Evolutionary conservation across 2,888 invertebrate genomes (phyloP).

Genomic region (Pachymerium ferrugineum): DNA sequence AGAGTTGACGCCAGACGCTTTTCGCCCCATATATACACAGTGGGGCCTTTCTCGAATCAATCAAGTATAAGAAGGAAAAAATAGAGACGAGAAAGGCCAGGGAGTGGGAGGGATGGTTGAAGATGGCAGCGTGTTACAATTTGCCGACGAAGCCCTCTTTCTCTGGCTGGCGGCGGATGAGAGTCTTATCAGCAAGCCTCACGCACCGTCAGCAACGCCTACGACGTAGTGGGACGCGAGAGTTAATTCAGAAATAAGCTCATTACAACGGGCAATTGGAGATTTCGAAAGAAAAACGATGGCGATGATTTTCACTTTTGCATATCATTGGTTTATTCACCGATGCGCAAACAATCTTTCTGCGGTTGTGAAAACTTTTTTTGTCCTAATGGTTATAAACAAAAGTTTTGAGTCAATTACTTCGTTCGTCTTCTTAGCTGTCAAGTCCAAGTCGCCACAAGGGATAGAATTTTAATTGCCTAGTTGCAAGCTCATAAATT

Average conservation of each 20-base stretch:
- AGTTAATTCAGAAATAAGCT: constrained; percentile 13
- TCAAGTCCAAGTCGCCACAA: constrained; percentile 13
- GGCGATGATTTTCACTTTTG: background rate
- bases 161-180: background rate
- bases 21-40: constrained; percentile 2
- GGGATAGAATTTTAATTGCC: constrained; percentile 6
- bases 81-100: no score
- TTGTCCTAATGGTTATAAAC: background rate
- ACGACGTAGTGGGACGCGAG: background rate
- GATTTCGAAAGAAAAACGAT: constrained; percentile 3
- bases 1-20: constrained; percentile 9
- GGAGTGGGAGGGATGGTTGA: background rate
- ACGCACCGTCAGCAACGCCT: constrained; percentile 8
- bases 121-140: background rate
- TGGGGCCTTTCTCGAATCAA: background rate
- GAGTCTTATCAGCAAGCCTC: background rate
- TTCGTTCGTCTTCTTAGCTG: background rate
- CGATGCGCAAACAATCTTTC: constrained; percentile 4
- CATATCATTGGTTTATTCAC: constrained; percentile 8
- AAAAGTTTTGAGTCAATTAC: constrained; percentile 5
- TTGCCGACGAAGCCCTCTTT: background rate
- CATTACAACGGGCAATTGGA: constrained; percentile 8
- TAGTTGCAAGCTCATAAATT: background rate
- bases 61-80: background rate
- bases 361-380: background rate